Evolutionary conservation across 2,888 invertebrate species (phyloP).

Genomic region (Machimus atricapillus): DNA sequence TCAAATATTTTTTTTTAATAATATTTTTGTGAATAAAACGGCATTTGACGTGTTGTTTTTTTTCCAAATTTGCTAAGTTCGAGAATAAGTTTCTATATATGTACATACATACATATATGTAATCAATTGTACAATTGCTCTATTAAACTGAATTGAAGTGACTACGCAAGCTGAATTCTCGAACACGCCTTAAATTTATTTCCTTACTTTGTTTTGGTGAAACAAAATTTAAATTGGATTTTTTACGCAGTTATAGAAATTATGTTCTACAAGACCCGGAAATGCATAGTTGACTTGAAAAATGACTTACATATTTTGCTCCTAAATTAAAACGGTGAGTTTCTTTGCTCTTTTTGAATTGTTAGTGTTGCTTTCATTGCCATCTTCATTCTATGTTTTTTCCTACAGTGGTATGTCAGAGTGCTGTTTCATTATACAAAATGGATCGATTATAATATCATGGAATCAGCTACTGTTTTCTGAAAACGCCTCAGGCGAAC

Average conservation of each 20-base stretch:
- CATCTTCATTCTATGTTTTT: not conserved
- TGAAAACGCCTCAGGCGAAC: conserved; percentile 25
- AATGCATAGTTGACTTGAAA: not conserved
- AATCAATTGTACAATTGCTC: not conserved
- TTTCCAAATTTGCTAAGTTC: no score
- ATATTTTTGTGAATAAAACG: no score
- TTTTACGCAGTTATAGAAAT: not conserved
- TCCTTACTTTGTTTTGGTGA: not conserved
- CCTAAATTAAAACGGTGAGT: not conserved
- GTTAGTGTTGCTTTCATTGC: not conserved
- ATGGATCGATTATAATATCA: conserved; percentile 42
- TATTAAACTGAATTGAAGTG: no score
- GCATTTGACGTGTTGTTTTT: no score
- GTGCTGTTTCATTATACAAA: conserved; percentile 14
- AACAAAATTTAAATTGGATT: not conserved
- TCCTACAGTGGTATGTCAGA: not conserved
- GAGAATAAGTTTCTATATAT: no score
- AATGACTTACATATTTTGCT: not conserved
- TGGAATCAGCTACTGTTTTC: conserved; percentile 43
- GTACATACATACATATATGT: no score
- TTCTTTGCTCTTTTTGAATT: not conserved
- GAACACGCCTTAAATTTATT: not conserved
- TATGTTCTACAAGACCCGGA: not conserved
- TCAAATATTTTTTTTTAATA: no score
- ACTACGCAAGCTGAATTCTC: no score